phyloP scores from a whole-genome alignment of 2,113 vertebrate genomes.

The Platichthys flesus region DNA sequence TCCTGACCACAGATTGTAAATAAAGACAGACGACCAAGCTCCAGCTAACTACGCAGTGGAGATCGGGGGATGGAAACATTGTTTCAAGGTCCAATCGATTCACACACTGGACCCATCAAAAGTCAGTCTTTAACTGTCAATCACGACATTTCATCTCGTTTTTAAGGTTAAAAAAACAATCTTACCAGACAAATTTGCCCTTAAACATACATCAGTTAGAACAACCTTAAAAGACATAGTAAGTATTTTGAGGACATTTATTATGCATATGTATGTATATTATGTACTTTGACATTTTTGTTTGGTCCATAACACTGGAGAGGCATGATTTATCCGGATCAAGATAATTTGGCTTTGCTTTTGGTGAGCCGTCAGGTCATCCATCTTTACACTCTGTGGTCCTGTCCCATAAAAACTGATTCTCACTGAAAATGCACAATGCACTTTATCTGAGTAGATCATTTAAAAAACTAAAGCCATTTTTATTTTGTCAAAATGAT shows the following conservation, averaged over 20 bases:
- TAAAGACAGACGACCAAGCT: neutral
- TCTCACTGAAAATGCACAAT: neutral
- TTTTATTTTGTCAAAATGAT: neutral
- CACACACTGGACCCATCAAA: no score
- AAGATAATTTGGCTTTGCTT: neutral
- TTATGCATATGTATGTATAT: no score
- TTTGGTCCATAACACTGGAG: neutral
- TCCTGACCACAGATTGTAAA: neutral
- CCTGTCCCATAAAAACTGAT: no score
- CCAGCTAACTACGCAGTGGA: no score
- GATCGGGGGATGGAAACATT: no score
- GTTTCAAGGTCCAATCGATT: no score
- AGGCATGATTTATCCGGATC: neutral
- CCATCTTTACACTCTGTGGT: neutral
- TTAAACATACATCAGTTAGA: no score
- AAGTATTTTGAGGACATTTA: no score
- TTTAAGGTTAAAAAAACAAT: no score
- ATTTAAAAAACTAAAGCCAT: neutral
- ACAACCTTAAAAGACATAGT: no score
- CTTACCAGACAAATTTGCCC: no score
- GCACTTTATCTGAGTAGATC: neutral
- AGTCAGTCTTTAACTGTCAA: neutral
- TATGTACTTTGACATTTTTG: no score
- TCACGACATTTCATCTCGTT: neutral
- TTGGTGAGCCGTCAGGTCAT: neutral